phyloP scores from a whole-genome alignment of 53 echinoderm and acorn worm genomes.

The Astropecten irregularis region DNA sequence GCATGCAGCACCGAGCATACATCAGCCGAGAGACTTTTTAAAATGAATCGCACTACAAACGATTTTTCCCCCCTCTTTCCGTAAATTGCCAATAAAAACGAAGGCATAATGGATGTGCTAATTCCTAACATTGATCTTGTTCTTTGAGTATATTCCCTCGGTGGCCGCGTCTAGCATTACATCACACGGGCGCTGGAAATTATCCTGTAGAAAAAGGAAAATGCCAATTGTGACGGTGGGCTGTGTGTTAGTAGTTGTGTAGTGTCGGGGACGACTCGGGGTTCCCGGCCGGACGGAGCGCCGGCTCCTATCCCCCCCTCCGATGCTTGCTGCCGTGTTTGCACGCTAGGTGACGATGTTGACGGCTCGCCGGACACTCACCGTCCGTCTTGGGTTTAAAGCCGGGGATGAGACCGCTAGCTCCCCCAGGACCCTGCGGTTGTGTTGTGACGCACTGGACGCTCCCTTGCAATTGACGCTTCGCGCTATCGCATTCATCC shows the following conservation, averaged over 20 bases:
- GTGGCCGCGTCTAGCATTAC: conserved; percentile 45
- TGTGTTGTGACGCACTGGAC: conserved; percentile 60
- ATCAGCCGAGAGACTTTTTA: conserved; percentile 1
- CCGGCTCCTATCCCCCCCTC: conserved; percentile 39
- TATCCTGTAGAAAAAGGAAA: conserved; percentile 5
- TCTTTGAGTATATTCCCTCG: conserved; percentile 46
- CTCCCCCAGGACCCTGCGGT: conserved; percentile 32
- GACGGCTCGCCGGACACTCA: conserved; percentile 47
- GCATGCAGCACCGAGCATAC: conserved; percentile 24
- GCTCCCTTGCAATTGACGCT: conserved; percentile 47
- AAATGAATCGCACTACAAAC: conserved; percentile 50
- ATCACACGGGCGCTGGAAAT: conserved; percentile 47
- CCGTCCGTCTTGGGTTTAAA: conserved; percentile 46
- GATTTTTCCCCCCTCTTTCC: conserved; percentile 10
- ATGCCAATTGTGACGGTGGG: conserved; percentile 35
- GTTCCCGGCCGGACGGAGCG: no score
- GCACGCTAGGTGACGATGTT: conserved; percentile 52
- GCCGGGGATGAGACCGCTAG: conserved; percentile 29
- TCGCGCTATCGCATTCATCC: conserved; percentile 46
- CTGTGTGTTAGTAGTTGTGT: no score
- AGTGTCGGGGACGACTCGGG: no score
- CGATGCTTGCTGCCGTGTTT: conserved; percentile 41
- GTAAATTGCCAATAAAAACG: conserved; percentile 58
- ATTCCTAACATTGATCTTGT: conserved; percentile 55
- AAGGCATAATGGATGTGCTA: conserved; percentile 55